phyloP scores from a whole-genome alignment of 2,113 vertebrate genomes.

The Oryzias celebensis region DNA sequence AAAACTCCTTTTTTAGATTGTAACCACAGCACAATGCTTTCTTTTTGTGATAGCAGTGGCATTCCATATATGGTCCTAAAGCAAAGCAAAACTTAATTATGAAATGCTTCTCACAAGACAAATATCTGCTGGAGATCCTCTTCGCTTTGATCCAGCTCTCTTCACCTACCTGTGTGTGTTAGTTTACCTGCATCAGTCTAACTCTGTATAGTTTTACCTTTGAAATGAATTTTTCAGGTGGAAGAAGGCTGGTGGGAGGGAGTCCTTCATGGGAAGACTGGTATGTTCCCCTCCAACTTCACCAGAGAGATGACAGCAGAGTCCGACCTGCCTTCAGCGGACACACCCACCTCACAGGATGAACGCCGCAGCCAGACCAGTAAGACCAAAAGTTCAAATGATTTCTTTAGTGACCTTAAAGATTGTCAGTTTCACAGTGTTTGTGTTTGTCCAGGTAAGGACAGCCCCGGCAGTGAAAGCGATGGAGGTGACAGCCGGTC shows the following conservation, averaged over 20 bases:
- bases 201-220: too few species aligned
- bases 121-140: too few species aligned
- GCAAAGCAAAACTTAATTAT: too few species aligned
- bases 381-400: slow-evolving; percentile 41
- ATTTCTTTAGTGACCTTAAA: neutral
- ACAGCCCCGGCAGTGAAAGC: slow-evolving; percentile 93
- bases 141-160: too few species aligned
- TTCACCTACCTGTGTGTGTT: too few species aligned
- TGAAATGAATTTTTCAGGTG: slow-evolving; percentile 75
- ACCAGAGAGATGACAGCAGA: slow-evolving; percentile 84
- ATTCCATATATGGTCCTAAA: too few species aligned
- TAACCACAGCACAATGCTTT: too few species aligned
- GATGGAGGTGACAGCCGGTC: slow-evolving; percentile 91
- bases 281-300: slow-evolving; percentile 99
- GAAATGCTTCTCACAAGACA: too few species aligned
- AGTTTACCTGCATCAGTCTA: too few species aligned
- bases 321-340: slow-evolving; percentile 77
- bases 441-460: slow-evolving; percentile 82
- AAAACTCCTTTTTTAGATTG: too few species aligned
- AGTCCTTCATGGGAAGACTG: slow-evolving; percentile 88
- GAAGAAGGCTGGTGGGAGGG: slow-evolving; percentile 99
- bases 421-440: neutral
- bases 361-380: slow-evolving; percentile 85
- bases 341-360: slow-evolving; percentile 83
- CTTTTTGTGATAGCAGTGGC: too few species aligned